phyloP scores from a whole-genome alignment of 2,888 invertebrate genomes.

The Ferrisia virgata region DNA sequence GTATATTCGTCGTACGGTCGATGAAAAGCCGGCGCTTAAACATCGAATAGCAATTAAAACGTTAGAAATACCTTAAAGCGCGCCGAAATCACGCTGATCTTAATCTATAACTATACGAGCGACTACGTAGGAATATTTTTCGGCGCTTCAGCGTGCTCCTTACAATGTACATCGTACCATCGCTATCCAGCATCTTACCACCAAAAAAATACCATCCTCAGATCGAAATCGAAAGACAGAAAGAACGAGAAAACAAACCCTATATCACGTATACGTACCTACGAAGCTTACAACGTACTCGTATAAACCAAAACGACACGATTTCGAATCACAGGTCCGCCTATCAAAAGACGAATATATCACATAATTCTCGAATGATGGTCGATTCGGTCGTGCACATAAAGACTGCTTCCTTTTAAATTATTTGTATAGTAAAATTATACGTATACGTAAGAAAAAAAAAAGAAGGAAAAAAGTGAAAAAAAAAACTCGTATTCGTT shows the following conservation, averaged over 20 bases:
- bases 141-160: neutral
- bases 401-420: conserved; percentile 30
- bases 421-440: neutral
- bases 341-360: neutral
- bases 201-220: neutral
- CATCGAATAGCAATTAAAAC: conserved; percentile 17
- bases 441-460: neutral
- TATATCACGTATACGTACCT: too few species aligned
- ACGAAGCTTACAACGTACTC: neutral
- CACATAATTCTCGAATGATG: conserved; percentile 23
- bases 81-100: neutral
- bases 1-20: neutral
- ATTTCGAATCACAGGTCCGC: neutral
- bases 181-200: too few species aligned
- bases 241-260: too few species aligned
- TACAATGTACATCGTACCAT: too few species aligned
- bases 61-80: neutral
- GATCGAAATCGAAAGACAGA: neutral
- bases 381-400: neutral
- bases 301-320: neutral
- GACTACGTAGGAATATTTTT: neutral
- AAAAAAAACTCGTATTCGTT: conserved; percentile 25
- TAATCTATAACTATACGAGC: neutral
- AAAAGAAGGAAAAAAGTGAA: neutral
- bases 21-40: neutral